phyloP scores from a whole-genome alignment of 2,888 invertebrate genomes.

The Perizoma flavofasciatum region DNA sequence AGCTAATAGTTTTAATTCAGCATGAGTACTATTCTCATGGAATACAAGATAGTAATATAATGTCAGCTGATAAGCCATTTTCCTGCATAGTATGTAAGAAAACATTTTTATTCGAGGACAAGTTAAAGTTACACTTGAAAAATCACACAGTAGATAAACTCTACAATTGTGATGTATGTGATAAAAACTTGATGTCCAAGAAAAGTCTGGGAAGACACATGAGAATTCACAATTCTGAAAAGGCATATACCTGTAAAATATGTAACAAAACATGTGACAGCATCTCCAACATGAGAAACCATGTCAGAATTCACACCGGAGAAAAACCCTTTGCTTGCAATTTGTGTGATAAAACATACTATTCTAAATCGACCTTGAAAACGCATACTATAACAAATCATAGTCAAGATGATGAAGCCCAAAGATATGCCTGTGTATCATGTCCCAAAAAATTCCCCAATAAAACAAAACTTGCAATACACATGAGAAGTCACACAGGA shows the following conservation, averaged over 20 bases:
- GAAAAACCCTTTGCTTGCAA: slow-evolving; percentile 6
- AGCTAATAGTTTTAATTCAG: no score
- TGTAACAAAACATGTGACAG: slow-evolving; percentile 2
- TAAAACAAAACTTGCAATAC: no score
- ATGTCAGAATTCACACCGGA: slow-evolving; percentile 1
- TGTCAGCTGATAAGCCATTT: no score
- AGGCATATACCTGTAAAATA: not conserved
- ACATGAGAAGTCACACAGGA: no score
- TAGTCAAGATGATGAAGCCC: no score
- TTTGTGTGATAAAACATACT: slow-evolving; percentile 3
- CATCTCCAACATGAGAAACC: not conserved
- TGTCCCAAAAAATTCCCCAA: no score
- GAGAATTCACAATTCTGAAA: slow-evolving; percentile 4
- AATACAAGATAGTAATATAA: no score
- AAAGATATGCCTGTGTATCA: no score
- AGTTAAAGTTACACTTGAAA: not conserved
- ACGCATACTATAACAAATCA: no score
- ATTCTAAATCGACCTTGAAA: no score
- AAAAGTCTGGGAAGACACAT: not conserved
- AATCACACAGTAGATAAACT: not conserved
- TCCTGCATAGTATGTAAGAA: no score
- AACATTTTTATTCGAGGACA: not conserved
- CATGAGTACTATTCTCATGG: no score
- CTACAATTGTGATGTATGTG: not conserved
- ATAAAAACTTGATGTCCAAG: not conserved